These are phyloP conservation scores for Allobates femoralis DNA, from an alignment of 2,797 vertebrate genomes.

Conservation along the genomic window DNA sequence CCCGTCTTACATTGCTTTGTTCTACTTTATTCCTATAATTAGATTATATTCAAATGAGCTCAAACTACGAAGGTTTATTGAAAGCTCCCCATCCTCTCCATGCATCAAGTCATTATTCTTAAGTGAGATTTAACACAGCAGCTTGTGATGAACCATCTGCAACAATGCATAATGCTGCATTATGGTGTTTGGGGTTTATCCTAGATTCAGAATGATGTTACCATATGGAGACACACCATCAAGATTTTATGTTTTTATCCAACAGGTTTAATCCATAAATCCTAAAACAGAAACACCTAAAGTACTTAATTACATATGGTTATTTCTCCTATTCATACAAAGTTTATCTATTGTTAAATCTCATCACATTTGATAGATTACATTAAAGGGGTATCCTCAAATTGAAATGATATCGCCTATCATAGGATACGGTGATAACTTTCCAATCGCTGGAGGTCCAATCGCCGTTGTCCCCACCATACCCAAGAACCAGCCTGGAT, in stretches of 20 bases:
- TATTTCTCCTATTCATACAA: not conserved
- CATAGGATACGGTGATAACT: too few species aligned
- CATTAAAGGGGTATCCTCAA: not conserved
- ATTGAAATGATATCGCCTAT: too few species aligned
- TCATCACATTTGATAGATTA: not conserved
- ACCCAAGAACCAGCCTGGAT: too few species aligned
- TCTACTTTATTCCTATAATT: not conserved
- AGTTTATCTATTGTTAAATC: too few species aligned
- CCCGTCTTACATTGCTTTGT: not conserved
- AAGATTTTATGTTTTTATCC: not conserved
- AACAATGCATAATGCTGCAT: slow-evolving; percentile 25
- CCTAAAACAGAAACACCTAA: not conserved
- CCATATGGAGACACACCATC: slow-evolving; percentile 1
- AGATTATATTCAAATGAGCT: not conserved
- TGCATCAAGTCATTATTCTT: not conserved
- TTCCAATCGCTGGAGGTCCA: too few species aligned
- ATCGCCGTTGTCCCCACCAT: too few species aligned
- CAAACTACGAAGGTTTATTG: not conserved
- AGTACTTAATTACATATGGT: not conserved
- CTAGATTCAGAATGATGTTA: not conserved
- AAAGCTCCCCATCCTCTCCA: not conserved
- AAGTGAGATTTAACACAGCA: not conserved
- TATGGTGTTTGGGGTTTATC: slow-evolving; percentile 7
- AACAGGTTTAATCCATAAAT: not conserved
- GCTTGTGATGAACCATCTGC: slow-evolving; percentile 18